Conservation (phyloP, 2,113 vertebrate genomes). For the Uropsilus gracilis region DNA sequence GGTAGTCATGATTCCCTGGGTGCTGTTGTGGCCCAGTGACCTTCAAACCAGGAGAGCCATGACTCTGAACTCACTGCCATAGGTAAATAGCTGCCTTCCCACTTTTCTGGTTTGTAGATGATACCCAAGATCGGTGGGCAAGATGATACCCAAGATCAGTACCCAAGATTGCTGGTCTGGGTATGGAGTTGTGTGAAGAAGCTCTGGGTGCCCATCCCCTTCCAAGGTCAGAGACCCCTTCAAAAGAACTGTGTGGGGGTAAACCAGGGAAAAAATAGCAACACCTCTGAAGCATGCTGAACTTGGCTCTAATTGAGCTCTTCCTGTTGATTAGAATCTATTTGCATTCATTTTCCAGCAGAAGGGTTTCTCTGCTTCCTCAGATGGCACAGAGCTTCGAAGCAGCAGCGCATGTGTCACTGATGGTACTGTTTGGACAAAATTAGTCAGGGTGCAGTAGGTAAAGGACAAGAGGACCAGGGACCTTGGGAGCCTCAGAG, state of each 20-base stretch:
- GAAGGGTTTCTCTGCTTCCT: slow-evolving; percentile 48
- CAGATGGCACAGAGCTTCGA: neutral
- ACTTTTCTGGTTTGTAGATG: neutral
- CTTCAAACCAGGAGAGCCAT: neutral
- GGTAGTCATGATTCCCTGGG: neutral
- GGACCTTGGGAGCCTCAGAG: neutral
- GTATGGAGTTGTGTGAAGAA: neutral
- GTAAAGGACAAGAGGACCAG: neutral
- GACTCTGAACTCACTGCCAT: neutral
- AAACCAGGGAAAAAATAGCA: slow-evolving; percentile 43
- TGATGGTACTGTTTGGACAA: neutral
- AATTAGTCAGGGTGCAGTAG: slow-evolving; percentile 22
- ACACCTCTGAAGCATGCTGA: slow-evolving; percentile 24
- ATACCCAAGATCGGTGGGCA: neutral
- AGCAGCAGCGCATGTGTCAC: neutral
- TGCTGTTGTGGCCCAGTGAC: neutral
- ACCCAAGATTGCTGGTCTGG: neutral
- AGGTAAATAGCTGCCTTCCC: neutral
- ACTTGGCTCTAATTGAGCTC: slow-evolving; percentile 46
- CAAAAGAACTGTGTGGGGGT: neutral
- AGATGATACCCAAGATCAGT: neutral
- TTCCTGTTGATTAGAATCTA: slow-evolving; percentile 63
- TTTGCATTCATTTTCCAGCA: slow-evolving; percentile 66
- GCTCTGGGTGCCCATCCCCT: neutral
- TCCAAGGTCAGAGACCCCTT: slow-evolving; percentile 49